A percentile compares a stretch with the other conserved stretches of the same genome.
Conservation (phyloP, 2,113 vertebrate genomes). For the Rattus rattus region DNA sequence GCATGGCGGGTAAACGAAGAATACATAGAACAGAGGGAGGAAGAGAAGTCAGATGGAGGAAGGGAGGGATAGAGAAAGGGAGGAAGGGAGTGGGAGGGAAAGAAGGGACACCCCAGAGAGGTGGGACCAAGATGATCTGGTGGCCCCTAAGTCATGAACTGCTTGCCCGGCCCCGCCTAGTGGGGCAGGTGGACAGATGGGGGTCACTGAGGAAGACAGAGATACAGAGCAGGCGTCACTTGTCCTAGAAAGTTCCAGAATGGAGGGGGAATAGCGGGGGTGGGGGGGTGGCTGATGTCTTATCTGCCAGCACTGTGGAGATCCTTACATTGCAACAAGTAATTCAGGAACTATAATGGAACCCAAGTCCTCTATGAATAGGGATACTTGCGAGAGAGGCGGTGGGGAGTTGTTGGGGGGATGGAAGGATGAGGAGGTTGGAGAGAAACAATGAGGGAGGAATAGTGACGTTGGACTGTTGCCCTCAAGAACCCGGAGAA, state of each 20-base stretch:
- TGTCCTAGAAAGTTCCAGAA: background rate
- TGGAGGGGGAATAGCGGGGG: background rate
- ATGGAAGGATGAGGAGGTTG: fast-evolving
- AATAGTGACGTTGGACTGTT: background rate
- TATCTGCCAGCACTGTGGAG: fast-evolving
- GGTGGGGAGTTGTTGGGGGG: background rate
- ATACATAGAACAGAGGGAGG: background rate
- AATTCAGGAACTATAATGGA: background rate
- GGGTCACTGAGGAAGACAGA: fast-evolving
- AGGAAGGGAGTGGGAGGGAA: background rate
- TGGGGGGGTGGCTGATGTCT: background rate
- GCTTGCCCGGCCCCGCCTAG: background rate
- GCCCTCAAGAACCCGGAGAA: fast-evolving
- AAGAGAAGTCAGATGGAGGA: background rate
- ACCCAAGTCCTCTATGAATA: too few species aligned
- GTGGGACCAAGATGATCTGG: background rate
- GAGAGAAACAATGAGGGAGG: background rate
- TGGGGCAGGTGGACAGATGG: background rate
- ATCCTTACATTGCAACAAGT: background rate
- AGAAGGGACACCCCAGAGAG: background rate
- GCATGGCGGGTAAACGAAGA: fast-evolving
- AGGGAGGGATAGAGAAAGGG: background rate
- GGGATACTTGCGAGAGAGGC: background rate
- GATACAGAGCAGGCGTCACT: background rate
- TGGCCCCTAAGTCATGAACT: fast-evolving